phyloP scores from a whole-genome alignment of 2,888 invertebrate species.

The Cotesia congregata region DNA sequence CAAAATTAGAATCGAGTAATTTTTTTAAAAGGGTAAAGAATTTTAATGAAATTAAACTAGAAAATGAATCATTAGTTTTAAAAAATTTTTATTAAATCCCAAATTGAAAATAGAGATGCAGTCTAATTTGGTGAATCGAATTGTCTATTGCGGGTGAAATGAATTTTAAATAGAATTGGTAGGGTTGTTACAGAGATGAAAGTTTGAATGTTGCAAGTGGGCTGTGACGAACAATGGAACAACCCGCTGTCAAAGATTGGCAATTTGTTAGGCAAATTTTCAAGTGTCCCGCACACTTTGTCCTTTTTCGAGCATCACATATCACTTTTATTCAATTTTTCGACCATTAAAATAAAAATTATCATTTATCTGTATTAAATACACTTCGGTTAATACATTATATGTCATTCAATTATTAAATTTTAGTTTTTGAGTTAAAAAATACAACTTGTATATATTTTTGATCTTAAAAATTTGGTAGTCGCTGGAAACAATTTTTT shows the following conservation, averaged over 20 bases:
- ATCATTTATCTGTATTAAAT: not conserved
- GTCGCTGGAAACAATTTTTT: too few species aligned
- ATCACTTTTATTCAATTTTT: not conserved
- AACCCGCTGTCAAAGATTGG: constrained; percentile 58
- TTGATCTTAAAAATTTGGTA: too few species aligned
- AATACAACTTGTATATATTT: too few species aligned
- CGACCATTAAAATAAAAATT: not conserved
- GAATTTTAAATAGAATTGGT: not conserved
- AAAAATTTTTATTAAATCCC: too few species aligned
- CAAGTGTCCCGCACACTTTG: constrained; percentile 47
- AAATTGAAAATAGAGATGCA: too few species aligned
- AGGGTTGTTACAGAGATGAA: not conserved
- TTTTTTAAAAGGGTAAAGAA: too few species aligned
- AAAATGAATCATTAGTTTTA: too few species aligned
- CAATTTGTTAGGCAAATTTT: constrained; percentile 56
- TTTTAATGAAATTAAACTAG: too few species aligned
- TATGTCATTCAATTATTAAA: too few species aligned
- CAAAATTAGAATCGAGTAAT: too few species aligned
- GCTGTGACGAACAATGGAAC: constrained; percentile 51
- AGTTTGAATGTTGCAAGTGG: not conserved
- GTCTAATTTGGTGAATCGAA: not conserved
- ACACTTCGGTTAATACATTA: too few species aligned
- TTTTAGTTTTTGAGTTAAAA: too few species aligned
- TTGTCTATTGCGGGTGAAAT: not conserved
- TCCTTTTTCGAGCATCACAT: not conserved